Evolutionary conservation across 2,113 vertebrate species (phyloP).

Genomic region (Paramormyrops kingsleyae): DNA sequence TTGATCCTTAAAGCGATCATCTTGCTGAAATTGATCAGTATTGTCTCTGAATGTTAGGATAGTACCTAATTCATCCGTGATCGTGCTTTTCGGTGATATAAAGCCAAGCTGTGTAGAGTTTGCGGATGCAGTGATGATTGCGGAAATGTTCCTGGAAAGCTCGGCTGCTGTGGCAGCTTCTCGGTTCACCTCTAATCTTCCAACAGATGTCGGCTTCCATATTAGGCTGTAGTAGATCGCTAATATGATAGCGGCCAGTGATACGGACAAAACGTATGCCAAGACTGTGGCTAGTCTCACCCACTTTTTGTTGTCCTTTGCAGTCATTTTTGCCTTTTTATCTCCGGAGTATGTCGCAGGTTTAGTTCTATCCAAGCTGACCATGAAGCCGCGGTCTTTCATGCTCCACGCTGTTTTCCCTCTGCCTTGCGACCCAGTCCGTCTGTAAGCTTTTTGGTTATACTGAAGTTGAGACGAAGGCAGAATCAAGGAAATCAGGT

Average conservation of each 20-base stretch:
- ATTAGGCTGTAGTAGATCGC: constrained; percentile 82
- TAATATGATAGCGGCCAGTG: constrained; percentile 76
- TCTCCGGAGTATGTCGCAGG: constrained; percentile 80
- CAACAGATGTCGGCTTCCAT: constrained; percentile 65
- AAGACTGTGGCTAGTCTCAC: constrained; percentile 79
- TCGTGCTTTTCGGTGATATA: neutral
- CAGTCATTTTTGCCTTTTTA: constrained; percentile 80
- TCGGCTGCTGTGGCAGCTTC: neutral
- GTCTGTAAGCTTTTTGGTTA: constrained; percentile 37
- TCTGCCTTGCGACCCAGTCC: constrained; percentile 57
- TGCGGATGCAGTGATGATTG: neutral
- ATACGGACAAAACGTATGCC: constrained; percentile 78
- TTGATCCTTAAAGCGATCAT: neutral
- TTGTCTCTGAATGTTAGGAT: neutral
- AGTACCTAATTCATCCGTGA: neutral
- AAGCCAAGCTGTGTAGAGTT: constrained; percentile 1
- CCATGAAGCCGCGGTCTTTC: constrained; percentile 66
- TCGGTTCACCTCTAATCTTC: constrained; percentile 19
- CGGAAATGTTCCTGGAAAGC: neutral
- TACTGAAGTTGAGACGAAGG: neutral
- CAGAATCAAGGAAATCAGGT: neutral
- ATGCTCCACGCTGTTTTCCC: constrained; percentile 62
- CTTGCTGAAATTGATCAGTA: neutral
- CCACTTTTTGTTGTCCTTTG: constrained; percentile 83
- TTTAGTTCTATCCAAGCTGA: constrained; percentile 69